Base-by-base conservation (phyloP, 35 echinoderm and acorn worm genomes). In the Patiria miniata region DNA sequence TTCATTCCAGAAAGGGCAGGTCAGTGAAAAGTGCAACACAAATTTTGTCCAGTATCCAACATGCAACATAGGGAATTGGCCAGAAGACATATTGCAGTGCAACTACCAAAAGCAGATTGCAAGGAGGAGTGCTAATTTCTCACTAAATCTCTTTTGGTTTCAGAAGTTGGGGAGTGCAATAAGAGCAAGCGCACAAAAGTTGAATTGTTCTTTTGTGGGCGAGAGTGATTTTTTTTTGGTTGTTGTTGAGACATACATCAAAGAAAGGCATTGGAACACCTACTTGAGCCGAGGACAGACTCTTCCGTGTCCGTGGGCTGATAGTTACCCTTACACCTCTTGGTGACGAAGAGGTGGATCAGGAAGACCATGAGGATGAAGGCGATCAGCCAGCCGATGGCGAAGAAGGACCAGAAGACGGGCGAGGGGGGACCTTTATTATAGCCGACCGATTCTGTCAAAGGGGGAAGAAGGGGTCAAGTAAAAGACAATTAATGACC, bases 301-400 rank as follows among this genome's bases (percentile, higher is more conserved):
- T 92, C 90, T 40, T 92, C 84, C 68, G 85, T 87, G 47, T 86
- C 84, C 55, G 90, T 87, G 54, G 77, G 42, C 84, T 80, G 77
- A 92, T 92, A 92, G 79, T 92, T 92, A 92, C 90, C 90, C 85
- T 92, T 92, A 36, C 83, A 17, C 78, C 61, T 92, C 52, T 81
- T 87, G 40, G 52, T 81, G 26, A 81, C 34, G n/a, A 87, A 28
- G 57, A 92, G 51, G 85, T 87, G 81, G 85, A 92, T 34, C 22
- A 92, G 86, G 61, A 92, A 61, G 14, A 79, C 56, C 6, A 92
- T 14, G 37, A 78, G 61, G 85, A 92, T 22, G 57, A 92, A 68
- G 90, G 86, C 86, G 1, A 73, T 39, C 0, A 79, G 57, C 90
- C 90, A 92, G 29, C 90, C 90, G 38, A 83, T 19, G 36, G 81